Evolutionary conservation across 2,888 invertebrate species (phyloP).

Genomic region (Malachius bipustulatus): DNA sequence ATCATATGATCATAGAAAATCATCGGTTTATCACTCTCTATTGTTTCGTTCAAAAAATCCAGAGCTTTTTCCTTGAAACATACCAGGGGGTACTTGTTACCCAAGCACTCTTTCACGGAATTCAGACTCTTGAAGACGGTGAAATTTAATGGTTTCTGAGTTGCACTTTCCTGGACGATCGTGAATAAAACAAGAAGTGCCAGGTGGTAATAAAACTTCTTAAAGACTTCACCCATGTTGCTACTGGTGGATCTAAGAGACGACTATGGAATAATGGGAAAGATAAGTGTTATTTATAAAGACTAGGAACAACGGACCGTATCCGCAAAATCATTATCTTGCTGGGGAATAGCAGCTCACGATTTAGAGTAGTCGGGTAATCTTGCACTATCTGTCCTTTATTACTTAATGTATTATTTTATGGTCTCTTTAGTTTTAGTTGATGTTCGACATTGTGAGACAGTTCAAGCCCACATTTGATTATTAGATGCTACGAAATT

Average conservation of each 20-base stretch:
- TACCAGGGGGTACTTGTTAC: constrained; percentile 27
- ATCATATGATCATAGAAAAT: constrained; percentile 28
- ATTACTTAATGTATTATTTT: constrained; percentile 24
- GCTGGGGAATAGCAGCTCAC: too few relatives aligned
- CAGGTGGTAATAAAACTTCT: too few relatives aligned
- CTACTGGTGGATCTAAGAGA: too few relatives aligned
- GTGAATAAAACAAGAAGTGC: constrained; percentile 9
- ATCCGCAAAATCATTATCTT: too few relatives aligned
- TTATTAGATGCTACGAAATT: too few relatives aligned
- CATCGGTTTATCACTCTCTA: constrained; percentile 32
- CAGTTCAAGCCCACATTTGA: too few relatives aligned
- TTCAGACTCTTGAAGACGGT: constrained; percentile 17
- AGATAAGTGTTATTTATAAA: too few relatives aligned
- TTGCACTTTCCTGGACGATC: not conserved
- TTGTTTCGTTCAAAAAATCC: constrained; percentile 35
- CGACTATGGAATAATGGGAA: too few relatives aligned
- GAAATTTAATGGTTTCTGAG: constrained; percentile 5
- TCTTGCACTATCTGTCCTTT: too few relatives aligned
- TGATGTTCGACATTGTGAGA: too few relatives aligned
- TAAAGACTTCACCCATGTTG: too few relatives aligned
- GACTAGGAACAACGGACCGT: constrained; percentile 24
- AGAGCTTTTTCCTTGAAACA: constrained; percentile 38
- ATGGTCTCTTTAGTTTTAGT: constrained; percentile 26
- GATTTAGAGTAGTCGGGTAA: too few relatives aligned
- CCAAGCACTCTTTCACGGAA: constrained; percentile 30